Conservation (phyloP, 64 coral and sea anemone species). For the Montipora efflorescens region DNA sequence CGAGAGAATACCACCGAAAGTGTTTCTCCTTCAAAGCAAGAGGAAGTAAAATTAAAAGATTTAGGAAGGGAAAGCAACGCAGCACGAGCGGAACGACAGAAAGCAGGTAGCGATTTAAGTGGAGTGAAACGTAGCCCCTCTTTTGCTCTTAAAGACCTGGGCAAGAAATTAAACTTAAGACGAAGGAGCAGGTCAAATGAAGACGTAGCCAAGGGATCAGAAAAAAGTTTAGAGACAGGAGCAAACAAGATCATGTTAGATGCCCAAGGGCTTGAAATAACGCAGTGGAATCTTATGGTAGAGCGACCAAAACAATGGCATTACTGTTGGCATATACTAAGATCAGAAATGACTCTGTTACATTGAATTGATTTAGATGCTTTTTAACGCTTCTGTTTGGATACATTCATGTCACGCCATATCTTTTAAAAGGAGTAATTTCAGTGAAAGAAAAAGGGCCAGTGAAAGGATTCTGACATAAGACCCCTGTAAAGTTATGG, state of each 20-base stretch:
- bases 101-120: neutral
- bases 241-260: constrained; percentile 56
- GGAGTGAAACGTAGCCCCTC: constrained; percentile 28
- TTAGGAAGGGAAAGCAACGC: neutral
- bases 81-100: neutral
- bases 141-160: neutral
- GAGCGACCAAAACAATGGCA: constrained; percentile 69
- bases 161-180: neutral
- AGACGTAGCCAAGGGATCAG: neutral
- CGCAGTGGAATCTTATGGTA: constrained; percentile 64
- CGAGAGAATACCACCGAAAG: neutral
- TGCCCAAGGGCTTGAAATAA: constrained; percentile 63
- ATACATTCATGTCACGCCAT: no score
- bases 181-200: constrained; percentile 2
- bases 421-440: no score
- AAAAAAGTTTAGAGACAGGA: neutral
- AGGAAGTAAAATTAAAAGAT: neutral
- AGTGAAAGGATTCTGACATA: no score
- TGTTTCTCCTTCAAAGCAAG: neutral
- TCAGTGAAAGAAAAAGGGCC: no score
- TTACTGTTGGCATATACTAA: constrained; percentile 75
- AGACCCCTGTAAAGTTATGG: no score
- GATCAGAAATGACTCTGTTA: constrained; percentile 61
- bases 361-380: neutral
- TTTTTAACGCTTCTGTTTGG: neutral